Evolutionary conservation across 2,888 invertebrate species (phyloP).

Genomic region (Elysia crispata): DNA sequence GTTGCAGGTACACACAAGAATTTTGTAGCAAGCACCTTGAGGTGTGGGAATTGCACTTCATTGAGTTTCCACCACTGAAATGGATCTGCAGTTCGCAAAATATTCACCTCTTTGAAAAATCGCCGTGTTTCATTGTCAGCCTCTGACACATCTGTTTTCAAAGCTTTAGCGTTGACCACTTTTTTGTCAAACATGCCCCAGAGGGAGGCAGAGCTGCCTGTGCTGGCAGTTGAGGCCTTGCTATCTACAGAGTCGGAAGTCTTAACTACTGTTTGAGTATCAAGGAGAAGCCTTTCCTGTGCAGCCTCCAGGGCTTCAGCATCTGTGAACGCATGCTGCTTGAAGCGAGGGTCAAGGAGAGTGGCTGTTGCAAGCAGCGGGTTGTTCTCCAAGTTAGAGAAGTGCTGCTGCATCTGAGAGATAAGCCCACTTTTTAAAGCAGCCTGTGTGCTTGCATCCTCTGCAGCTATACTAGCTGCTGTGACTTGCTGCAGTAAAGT

Average conservation of each 20-base stretch:
- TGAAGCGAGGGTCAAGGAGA: slow-evolving; percentile 48
- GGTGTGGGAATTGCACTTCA: slow-evolving; percentile 44
- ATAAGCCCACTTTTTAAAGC: slow-evolving; percentile 46
- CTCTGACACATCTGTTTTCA: slow-evolving; percentile 40
- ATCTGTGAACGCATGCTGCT: slow-evolving; percentile 47
- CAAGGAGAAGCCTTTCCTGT: slow-evolving; percentile 40
- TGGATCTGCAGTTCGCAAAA: slow-evolving; percentile 39
- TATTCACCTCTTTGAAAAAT: slow-evolving; percentile 46
- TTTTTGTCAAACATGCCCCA: slow-evolving; percentile 47
- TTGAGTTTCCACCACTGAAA: slow-evolving; percentile 48
- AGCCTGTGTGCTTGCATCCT: slow-evolving; percentile 40
- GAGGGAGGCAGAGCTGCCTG: slow-evolving; percentile 33
- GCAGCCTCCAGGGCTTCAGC: slow-evolving; percentile 35
- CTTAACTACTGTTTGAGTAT: slow-evolving; percentile 23
- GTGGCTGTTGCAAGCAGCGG: slow-evolving; percentile 40
- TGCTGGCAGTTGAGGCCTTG: neutral
- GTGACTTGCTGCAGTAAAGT: slow-evolving; percentile 44
- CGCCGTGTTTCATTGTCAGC: slow-evolving; percentile 42
- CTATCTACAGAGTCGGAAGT: neutral
- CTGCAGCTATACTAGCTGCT: slow-evolving; percentile 11
- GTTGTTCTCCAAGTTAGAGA: slow-evolving; percentile 42
- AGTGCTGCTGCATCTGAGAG: slow-evolving; percentile 40
- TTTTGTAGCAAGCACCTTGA: slow-evolving; percentile 41
- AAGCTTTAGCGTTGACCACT: slow-evolving; percentile 38
- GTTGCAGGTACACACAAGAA: slow-evolving; percentile 49